Base-by-base conservation (phyloP, 1,140 invertebrate genomes). In the Cryptotermes secundus region DNA sequence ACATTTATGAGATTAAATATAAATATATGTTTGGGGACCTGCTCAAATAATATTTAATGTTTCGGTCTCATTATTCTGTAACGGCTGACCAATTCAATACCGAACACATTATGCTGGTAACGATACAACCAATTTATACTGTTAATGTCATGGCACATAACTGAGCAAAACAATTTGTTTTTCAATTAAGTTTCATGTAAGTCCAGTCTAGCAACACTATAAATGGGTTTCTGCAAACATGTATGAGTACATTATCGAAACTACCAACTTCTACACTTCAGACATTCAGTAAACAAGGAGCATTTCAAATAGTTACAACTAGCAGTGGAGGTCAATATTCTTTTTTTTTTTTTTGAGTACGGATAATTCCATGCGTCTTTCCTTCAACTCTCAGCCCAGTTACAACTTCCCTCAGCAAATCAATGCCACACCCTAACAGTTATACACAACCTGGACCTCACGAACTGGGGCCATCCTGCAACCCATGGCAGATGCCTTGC, bases 401-500 rank as follows among this genome's bases (percentile, higher is more conserved):
- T 72, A 1, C 53, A 3, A 10, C n/a, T 1, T 2, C 45, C 14
- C 16, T 26, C n/a, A 72, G 19, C 31, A 72, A 72, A 72, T 72
- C 59, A 72, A 72, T 72, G 59, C 59, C 59, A 72, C 59, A 72
- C 59, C 59, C 59, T 6, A 72, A 72, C 59, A 72, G 14, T 72
- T 72, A 72, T 31, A 6, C 59, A 31, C 59, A 19, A 49, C 26
- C 59, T 72, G 59, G 59, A 9, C 31, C 4, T 72, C 26, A n/a
- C n/a, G n/a, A n/a, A n/a, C n/a, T n/a, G n/a, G n/a, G n/a, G n/a
- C n/a, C n/a, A n/a, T n/a, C n/a, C n/a, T n/a, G n/a, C n/a, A n/a
- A n/a, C n/a, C n/a, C n/a, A n/a, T n/a, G n/a, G n/a, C n/a, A n/a
- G n/a, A n/a, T n/a, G n/a, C n/a, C n/a, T n/a, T n/a, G n/a, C n/a